phyloP scores from a whole-genome alignment of 2,113 vertebrate species.

The Dasyurus viverrinus region DNA sequence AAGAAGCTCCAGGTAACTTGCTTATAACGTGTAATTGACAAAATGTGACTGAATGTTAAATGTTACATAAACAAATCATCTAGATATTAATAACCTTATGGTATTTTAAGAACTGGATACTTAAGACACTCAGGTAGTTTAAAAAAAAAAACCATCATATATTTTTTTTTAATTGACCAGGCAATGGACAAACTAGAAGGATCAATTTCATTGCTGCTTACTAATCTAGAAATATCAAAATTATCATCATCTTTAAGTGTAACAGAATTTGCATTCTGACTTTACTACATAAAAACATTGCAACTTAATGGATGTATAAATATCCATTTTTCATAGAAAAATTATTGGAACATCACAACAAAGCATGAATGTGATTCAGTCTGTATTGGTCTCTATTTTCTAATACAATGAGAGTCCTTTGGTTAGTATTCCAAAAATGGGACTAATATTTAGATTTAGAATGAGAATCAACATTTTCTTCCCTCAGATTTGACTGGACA shows the following conservation, averaged over 20 bases:
- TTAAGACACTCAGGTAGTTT: not conserved
- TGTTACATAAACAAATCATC: not conserved
- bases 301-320: not conserved
- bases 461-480: not conserved
- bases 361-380: not conserved
- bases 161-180: not conserved
- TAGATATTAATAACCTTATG: not conserved
- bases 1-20: slow-evolving; percentile 91
- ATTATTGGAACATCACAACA: not conserved
- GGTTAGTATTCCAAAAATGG: not conserved
- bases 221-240: not conserved
- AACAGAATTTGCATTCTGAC: slow-evolving; percentile 7
- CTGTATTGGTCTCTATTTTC: not conserved
- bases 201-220: not conserved
- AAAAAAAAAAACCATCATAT: not conserved
- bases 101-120: not conserved
- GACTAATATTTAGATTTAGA: not conserved
- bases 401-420: not conserved
- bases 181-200: not conserved
- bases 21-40: not conserved
- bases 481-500: not conserved
- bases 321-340: not conserved
- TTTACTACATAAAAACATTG: rapidly evolving
- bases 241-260: not conserved
- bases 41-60: not conserved